Conservation (phyloP, 2,888 invertebrate species). For the Lithophane ornitopus region DNA sequence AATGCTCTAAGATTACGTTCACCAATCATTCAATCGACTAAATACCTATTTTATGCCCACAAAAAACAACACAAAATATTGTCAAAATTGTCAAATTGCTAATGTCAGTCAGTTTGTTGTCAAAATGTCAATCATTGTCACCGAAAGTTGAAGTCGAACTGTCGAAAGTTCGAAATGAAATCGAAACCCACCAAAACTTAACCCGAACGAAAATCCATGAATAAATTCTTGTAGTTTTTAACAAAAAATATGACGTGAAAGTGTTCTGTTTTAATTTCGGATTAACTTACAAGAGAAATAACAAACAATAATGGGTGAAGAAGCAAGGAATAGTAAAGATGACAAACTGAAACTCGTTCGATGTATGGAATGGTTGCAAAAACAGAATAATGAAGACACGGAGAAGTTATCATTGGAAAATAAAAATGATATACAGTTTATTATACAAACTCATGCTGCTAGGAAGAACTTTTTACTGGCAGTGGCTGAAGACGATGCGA, state of each 20-base stretch:
- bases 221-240: background rate
- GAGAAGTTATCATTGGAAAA: constrained; percentile 80
- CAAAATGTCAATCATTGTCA: constrained; percentile 9
- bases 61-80: no score
- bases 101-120: no score
- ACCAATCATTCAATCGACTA: constrained; percentile 21
- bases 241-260: background rate
- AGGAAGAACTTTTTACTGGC: constrained; percentile 82
- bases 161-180: no score
- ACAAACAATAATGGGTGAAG: constrained; percentile 37
- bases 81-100: no score
- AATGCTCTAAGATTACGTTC: no score
- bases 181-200: no score
- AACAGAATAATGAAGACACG: constrained; percentile 81
- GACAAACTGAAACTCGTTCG: constrained; percentile 73
- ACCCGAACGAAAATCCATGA: background rate
- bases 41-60: no score
- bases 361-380: constrained; percentile 85
- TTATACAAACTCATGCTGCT: constrained; percentile 83
- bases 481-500: constrained; percentile 82
- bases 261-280: background rate
- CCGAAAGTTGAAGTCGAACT: constrained; percentile 1
- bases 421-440: constrained; percentile 86
- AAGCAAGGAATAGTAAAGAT: constrained; percentile 22
- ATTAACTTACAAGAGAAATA: background rate